Evolutionary conservation across 2,113 vertebrate genomes (phyloP).

Genomic region (Crocuta crocuta): DNA sequence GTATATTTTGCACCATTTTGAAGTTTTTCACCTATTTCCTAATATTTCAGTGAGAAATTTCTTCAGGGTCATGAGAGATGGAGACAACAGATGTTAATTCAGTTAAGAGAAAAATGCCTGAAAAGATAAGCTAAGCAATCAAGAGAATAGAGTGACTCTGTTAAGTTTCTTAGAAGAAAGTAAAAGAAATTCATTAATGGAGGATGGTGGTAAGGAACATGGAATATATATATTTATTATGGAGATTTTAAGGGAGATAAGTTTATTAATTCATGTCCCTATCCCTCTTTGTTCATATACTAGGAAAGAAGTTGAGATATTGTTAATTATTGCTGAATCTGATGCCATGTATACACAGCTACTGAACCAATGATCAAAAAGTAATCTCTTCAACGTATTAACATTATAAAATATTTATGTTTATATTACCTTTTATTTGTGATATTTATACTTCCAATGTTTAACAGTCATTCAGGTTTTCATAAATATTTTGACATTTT

Average conservation of each 20-base stretch:
- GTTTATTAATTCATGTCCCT: neutral
- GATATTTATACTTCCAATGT: neutral
- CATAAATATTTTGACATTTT: neutral
- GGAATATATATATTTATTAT: neutral
- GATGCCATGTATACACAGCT: neutral
- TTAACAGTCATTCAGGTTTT: neutral
- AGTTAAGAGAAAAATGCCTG: neutral
- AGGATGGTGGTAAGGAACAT: neutral
- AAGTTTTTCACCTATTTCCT: neutral
- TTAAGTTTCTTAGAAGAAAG: neutral
- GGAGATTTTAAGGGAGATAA: neutral
- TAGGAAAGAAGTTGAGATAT: neutral
- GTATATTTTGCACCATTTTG: neutral
- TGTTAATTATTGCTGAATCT: neutral
- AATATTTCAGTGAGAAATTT: neutral
- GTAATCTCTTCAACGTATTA: neutral
- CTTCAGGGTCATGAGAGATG: neutral
- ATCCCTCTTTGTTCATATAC: neutral
- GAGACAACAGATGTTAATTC: neutral
- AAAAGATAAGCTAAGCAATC: neutral
- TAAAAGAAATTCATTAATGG: neutral
- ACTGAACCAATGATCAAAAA: neutral
- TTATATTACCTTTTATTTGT: neutral
- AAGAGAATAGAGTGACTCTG: neutral
- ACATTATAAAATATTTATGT: neutral